Conservation (phyloP, 2,888 invertebrate genomes). For the Nomada fucata region DNA sequence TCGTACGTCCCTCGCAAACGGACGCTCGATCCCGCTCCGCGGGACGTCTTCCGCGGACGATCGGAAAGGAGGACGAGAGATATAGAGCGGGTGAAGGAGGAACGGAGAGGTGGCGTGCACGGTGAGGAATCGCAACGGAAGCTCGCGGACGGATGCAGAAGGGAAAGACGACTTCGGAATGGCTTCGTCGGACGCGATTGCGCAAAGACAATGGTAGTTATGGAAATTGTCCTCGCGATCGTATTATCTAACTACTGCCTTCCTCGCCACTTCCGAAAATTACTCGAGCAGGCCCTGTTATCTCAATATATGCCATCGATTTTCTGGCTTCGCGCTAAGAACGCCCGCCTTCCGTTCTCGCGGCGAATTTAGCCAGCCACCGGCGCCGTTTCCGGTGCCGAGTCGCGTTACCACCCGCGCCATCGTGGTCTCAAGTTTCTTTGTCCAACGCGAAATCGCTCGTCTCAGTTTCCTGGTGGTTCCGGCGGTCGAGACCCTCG, state of each 20-base stretch:
- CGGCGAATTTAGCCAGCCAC: slow-evolving; percentile 11
- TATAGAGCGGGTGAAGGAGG: no score
- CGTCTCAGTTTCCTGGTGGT: no score
- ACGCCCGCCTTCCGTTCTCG: slow-evolving; percentile 30
- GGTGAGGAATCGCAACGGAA: slow-evolving; percentile 11
- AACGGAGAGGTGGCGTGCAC: no score
- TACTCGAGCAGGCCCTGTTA: slow-evolving; percentile 40
- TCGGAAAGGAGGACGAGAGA: neutral
- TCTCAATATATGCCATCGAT: slow-evolving; percentile 36
- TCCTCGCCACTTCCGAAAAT: slow-evolving; percentile 51
- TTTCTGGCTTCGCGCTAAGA: slow-evolving; percentile 26
- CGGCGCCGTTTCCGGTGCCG: neutral
- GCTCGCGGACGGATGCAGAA: neutral
- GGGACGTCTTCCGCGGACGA: slow-evolving; percentile 37
- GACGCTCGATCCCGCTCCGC: slow-evolving; percentile 11
- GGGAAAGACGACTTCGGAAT: slow-evolving; percentile 14
- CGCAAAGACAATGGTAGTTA: slow-evolving; percentile 51
- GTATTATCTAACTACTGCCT: slow-evolving; percentile 54
- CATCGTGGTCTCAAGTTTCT: neutral
- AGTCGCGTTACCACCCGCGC: neutral
- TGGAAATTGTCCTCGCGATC: slow-evolving; percentile 48
- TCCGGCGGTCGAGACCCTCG: no score
- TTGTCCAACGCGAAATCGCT: neutral
- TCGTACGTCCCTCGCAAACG: slow-evolving; percentile 26
- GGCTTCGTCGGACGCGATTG: slow-evolving; percentile 48